phyloP scores from a whole-genome alignment of 1,140 invertebrate genomes.

The Eueides isabella region DNA sequence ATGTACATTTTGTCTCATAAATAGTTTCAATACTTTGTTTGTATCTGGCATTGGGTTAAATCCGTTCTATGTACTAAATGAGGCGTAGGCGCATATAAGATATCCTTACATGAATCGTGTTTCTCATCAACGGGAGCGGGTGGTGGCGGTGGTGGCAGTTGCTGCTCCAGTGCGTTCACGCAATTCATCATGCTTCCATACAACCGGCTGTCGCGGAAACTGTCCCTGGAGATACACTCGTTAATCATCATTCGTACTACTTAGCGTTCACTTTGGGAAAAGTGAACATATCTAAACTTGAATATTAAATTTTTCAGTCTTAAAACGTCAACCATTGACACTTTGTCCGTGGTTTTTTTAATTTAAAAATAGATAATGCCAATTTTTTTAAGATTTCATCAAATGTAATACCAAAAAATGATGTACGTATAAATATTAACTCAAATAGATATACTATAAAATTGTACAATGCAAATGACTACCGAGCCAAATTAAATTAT shows the following conservation, averaged over 20 bases:
- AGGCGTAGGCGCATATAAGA: slow-evolving; percentile 1
- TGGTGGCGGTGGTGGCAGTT: slow-evolving; percentile 88
- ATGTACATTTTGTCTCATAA: not conserved
- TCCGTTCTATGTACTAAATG: not conserved
- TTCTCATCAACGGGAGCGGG: slow-evolving; percentile 90
- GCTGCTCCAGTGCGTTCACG: slow-evolving; percentile 91
- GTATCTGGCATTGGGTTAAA: not conserved
- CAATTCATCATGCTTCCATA: slow-evolving; percentile 94
- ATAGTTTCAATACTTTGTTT: too few relatives aligned
- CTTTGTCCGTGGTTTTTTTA: not conserved
- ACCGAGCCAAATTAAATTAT: slow-evolving; percentile 3
- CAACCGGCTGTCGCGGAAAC: slow-evolving; percentile 79
- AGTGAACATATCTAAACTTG: not conserved
- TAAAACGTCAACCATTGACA: not conserved
- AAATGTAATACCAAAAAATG: too few relatives aligned
- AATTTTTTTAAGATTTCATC: not conserved
- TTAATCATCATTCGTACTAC: slow-evolving; percentile 35
- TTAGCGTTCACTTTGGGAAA: slow-evolving; percentile 5
- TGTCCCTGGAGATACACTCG: slow-evolving; percentile 72
- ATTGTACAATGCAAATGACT: not conserved
- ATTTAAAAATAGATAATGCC: not conserved
- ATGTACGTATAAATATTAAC: too few relatives aligned
- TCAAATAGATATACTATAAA: too few relatives aligned
- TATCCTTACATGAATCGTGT: slow-evolving; percentile 90
- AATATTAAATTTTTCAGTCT: not conserved